phyloP scores from a whole-genome alignment of 2,113 vertebrate species.

The Isurus oxyrinchus region DNA sequence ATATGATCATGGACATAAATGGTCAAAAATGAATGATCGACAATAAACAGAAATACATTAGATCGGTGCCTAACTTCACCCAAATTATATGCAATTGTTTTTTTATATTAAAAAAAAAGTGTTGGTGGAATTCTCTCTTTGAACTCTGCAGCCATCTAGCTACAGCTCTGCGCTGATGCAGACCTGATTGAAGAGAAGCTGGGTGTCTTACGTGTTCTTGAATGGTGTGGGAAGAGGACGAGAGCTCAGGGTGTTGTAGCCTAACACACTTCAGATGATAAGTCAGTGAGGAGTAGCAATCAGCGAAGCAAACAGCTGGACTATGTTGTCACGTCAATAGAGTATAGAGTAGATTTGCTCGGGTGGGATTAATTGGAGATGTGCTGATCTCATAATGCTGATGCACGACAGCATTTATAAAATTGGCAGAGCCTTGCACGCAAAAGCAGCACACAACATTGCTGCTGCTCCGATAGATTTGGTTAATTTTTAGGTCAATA shows the following conservation, averaged over 20 bases:
- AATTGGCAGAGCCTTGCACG: not conserved
- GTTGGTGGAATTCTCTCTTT: not conserved
- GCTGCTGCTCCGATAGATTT: not conserved
- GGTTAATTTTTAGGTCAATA: not conserved
- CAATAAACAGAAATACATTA: not conserved
- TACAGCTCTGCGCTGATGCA: not conserved
- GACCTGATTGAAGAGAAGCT: not conserved
- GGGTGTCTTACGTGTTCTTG: not conserved
- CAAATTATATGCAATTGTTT: not conserved
- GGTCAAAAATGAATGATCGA: not conserved
- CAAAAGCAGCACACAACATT: not conserved
- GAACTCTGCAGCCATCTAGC: not conserved
- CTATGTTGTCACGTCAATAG: not conserved
- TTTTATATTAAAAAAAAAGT: not conserved
- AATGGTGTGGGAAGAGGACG: not conserved
- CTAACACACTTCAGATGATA: not conserved
- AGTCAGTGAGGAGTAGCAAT: not conserved
- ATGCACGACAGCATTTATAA: not conserved
- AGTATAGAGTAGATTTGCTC: not conserved
- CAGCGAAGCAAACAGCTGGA: not conserved
- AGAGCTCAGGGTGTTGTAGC: not conserved
- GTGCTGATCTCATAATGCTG: not conserved
- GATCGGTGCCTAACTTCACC: not conserved
- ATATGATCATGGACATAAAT: not conserved
- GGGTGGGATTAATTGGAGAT: not conserved